Evolutionary conservation across 2,113 vertebrate species (phyloP), one percentile per base, ranked within the genome.

Genomic region (Rhinichthys klamathensis): DNA sequence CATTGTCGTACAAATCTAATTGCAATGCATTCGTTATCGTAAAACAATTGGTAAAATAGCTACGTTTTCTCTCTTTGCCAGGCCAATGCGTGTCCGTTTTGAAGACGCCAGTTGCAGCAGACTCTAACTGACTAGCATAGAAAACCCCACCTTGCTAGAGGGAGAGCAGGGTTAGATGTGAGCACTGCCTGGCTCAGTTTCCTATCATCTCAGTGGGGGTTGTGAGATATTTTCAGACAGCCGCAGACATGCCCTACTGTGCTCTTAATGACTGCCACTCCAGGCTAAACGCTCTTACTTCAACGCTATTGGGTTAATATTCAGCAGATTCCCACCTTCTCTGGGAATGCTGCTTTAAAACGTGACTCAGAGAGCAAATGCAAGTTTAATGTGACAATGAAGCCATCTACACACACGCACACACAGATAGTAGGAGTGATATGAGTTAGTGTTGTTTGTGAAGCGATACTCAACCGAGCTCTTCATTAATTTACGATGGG

Each of bases 171-270:
- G 75, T 61, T 65, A 70, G 82, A 25, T 73, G 78, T 46, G 51
- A 74, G 70, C 12, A 38, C 60, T 65, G 74, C 35, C 73, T 65
- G 63, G 65, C 83, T 87, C 83, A 77, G 70, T 73, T 78, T 75
- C 54, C 65, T 84, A 76, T 86, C 49, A 80, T 82, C 44, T 72
- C 67, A 58, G 67, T 82, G 65, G 80, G 80, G 80, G 67, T n/a
- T 72, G 87, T 23, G 58, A 73, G 72, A 65, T 84, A 44, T 60
- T 89, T 84, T 80, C 87, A 86, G 87, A 87, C 84, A 84, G 84
- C 87, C 80, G 85, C 87, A 90, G 89, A 90, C 89, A 79, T 80
- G 81, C 80, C 72, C 87, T 79, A 86, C 89, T 86, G 87, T 69
- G 81, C 70, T 30, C 67, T 49, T 87, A 89, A 88, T 86, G 69